A percentile compares a stretch with the other conserved stretches of the same genome.
phyloP scores from a whole-genome alignment of 2,797 vertebrate genomes.

The Oryzias dopingdopingensis region DNA sequence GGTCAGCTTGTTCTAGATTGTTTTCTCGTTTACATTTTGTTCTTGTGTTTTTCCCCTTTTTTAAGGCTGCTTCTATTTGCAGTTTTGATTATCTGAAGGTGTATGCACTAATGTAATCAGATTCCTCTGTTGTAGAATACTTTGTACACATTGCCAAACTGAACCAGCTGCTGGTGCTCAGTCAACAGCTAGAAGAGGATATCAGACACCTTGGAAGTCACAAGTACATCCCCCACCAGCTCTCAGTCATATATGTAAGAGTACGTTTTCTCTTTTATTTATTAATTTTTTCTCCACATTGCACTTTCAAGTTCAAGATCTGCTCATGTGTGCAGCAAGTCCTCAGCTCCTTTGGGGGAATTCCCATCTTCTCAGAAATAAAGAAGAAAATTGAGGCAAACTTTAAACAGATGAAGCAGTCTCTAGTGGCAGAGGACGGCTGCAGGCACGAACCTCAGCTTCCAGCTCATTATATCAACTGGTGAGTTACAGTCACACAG shows the following conservation, averaged over 20 bases:
- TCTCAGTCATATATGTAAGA: conserved; percentile 83
- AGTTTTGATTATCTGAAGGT: too few species aligned
- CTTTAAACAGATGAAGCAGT: conserved; percentile 83
- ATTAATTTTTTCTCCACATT: background rate
- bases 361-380: conserved; percentile 69
- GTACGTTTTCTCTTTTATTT: background rate
- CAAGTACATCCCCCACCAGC: conserved; percentile 85
- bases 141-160: conserved; percentile 79
- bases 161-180: conserved; percentile 83
- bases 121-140: conserved; percentile 71
- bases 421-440: conserved; percentile 73
- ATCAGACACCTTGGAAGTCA: conserved; percentile 82
- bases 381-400: conserved; percentile 83
- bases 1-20: too few species aligned
- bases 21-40: too few species aligned
- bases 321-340: conserved; percentile 71
- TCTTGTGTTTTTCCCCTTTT: too few species aligned
- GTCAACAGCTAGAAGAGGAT: conserved; percentile 83
- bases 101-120: background rate
- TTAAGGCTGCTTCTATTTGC: too few species aligned
- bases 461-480: conserved; percentile 75
- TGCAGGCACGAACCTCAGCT: conserved; percentile 79
- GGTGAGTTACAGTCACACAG: conserved; percentile 61
- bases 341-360: conserved; percentile 78
- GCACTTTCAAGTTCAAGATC: background rate